A percentile compares a stretch with the other conserved stretches of the same genome.
Evolutionary conservation across 2,888 invertebrate genomes (phyloP).

Genomic region (Lysandra coridon): DNA sequence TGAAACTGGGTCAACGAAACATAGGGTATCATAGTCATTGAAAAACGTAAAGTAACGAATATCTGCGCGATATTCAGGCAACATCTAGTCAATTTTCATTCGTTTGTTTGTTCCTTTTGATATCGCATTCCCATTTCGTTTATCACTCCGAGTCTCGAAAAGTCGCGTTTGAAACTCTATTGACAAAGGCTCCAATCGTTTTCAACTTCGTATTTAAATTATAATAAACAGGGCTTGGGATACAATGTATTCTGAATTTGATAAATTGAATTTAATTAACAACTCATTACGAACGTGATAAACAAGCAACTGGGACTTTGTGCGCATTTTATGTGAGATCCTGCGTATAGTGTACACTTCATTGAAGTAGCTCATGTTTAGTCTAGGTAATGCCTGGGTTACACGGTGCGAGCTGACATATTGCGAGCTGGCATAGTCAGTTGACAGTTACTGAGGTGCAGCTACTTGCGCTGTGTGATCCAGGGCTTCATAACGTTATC

Average conservation of each 20-base stretch:
- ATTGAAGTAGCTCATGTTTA: no score
- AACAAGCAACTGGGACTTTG: neutral
- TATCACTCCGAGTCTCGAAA: neutral
- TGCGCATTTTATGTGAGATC: neutral
- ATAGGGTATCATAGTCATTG: neutral
- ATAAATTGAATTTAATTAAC: neutral
- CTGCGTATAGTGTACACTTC: neutral
- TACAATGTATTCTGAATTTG: neutral
- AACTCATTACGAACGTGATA: neutral
- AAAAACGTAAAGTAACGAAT: neutral
- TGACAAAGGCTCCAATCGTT: neutral
- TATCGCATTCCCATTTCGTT: conserved; percentile 15
- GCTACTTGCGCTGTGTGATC: no score
- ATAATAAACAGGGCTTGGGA: neutral
- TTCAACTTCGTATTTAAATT: neutral
- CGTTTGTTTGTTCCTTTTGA: conserved; percentile 1
- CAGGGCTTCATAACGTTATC: no score
- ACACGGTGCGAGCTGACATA: no score
- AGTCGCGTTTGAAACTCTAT: neutral
- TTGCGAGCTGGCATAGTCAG: no score
- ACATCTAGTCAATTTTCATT: neutral
- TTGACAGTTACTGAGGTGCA: no score
- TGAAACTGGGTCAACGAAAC: no score
- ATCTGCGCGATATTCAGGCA: no score
- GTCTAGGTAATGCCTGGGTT: no score